A percentile compares a stretch with the other conserved stretches of the same genome.
phyloP scores from a whole-genome alignment of 2,797 vertebrate species.

The Myripristis jacobus region DNA sequence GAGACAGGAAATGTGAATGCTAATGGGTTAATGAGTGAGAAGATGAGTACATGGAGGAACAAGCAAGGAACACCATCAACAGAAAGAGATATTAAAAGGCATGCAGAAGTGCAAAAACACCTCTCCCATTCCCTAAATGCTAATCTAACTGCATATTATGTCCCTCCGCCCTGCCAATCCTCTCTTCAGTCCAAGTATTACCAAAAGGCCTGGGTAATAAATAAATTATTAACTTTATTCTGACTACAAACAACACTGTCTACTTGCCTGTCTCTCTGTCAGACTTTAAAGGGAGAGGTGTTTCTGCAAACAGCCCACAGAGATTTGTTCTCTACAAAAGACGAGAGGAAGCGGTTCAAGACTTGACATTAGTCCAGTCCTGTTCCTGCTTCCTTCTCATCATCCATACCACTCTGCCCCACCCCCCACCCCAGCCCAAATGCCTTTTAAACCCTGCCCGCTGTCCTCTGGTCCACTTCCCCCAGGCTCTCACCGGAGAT shows the following conservation, averaged over 20 bases:
- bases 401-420: constrained; percentile 55
- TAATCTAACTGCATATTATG: background rate
- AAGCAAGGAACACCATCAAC: constrained; percentile 23
- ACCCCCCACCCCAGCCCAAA: constrained; percentile 23
- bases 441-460: constrained; percentile 48
- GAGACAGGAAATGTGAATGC: constrained; percentile 20
- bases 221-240: background rate
- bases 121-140: constrained; percentile 38
- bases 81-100: constrained; percentile 58
- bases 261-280: background rate
- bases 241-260: too few relatives aligned
- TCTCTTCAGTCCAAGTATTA: constrained; percentile 2
- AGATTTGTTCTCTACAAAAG: constrained; percentile 76
- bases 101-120: constrained; percentile 80
- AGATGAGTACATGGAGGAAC: constrained; percentile 29
- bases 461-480: constrained; percentile 52
- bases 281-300: constrained; percentile 62
- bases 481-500: constrained; percentile 93
- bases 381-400: constrained; percentile 49
- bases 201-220: constrained; percentile 27
- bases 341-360: constrained; percentile 59
- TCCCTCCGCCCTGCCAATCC: background rate
- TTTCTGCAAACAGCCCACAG: constrained; percentile 80
- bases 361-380: constrained; percentile 18
- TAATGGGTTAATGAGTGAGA: constrained; percentile 46